phyloP scores from a whole-genome alignment of 2,888 invertebrate species.

The Anthophora plumipes region DNA sequence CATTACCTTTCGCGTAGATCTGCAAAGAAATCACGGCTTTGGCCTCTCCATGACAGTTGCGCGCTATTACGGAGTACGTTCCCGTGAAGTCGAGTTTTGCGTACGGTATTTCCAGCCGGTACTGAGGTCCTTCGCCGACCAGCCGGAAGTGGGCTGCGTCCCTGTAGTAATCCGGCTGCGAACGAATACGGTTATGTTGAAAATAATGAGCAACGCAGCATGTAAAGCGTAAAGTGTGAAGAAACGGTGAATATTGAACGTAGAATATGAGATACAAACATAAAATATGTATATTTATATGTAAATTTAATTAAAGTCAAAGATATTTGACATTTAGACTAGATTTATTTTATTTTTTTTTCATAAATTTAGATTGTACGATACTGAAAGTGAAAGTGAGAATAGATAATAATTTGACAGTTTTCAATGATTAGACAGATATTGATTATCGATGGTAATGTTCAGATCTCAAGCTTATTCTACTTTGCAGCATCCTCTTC shows the following conservation, averaged over 20 bases:
- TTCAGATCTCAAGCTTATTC: no score
- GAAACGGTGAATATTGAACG: background rate
- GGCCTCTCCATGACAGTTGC: conserved; percentile 92
- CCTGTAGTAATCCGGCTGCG: conserved; percentile 93
- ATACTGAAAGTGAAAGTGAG: no score
- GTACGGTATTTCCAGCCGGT: conserved; percentile 93
- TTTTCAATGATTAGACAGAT: no score
- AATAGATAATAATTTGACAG: no score
- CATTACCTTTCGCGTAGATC: conserved; percentile 92
- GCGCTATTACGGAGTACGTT: conserved; percentile 93
- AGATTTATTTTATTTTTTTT: no score
- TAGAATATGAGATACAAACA: background rate
- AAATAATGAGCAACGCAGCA: background rate
- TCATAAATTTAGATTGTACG: no score
- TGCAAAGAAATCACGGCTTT: conserved; percentile 95
- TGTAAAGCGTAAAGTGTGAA: background rate
- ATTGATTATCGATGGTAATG: no score
- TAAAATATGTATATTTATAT: background rate
- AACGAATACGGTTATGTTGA: conserved; percentile 60
- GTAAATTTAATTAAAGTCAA: no score
- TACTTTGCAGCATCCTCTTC: no score
- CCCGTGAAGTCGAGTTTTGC: conserved; percentile 95
- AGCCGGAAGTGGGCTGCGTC: conserved; percentile 93
- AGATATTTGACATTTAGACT: no score
- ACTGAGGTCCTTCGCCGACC: conserved; percentile 91